Base-by-base conservation (phyloP, 1,140 invertebrate species). In the Calliopsis andreniformis region DNA sequence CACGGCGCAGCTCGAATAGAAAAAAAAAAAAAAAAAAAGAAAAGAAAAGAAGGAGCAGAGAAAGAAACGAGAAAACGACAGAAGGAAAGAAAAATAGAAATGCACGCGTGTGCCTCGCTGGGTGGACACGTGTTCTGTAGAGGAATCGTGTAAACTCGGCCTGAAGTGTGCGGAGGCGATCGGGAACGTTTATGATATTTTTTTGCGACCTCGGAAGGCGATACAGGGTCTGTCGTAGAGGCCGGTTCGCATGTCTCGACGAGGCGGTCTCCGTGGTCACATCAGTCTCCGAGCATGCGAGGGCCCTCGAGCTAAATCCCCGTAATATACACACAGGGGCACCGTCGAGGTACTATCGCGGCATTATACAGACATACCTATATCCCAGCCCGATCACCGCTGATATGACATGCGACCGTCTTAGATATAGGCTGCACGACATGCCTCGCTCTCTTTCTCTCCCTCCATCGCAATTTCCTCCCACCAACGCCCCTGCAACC, bases 321-420 rank as follows among this genome's bases (percentile, higher is more conserved):
- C 81, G 87, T 89, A 87, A 91, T 90, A 87, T 88, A 90, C 82
- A 88, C 84, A 88, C 78, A 78, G 78, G 78, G 70, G 82, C 83
- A 84, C 72, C 47, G 75, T 58, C 69, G 82, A 79, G 73, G 82
- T 84, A 87, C 89, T 91, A 90, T 90, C 89, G 87, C 88, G 70
- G 84, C 83, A 89, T 89, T 90, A 91, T 91, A 89, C 87, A 88
- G 87, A 91, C 89, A 91, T 91, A 91, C 89, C 87, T 91, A 89
- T 90, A 91, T 91, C 85, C 86, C 72, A 87, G 76, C 66, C 80
- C 87, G 90, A 91, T 91, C 87, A 92, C 91, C 91, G 90, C 90
- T 91, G 91, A 92, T 92, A 91, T 91, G 91, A 91, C 91, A 92
- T 92, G 90, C 91, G 88, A 91, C 88, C 91, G 88, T 90, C 89